Percentiles rank a stretch among this genome's conserved stretches.
phyloP scores from a whole-genome alignment of 1,140 invertebrate genomes.

The Orchesella cincta region DNA sequence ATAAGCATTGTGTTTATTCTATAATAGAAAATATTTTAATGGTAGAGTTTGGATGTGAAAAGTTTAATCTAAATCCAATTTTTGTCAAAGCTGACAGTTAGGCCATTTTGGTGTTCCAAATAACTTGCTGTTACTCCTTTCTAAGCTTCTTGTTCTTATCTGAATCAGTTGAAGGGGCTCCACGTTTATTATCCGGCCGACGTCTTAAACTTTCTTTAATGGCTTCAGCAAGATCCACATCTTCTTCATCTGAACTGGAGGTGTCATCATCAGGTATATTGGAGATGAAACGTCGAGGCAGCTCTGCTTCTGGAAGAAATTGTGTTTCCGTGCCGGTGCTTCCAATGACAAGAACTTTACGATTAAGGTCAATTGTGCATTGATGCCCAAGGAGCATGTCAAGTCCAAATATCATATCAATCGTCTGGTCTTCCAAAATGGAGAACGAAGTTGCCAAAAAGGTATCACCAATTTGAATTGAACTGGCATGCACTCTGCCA shows the following conservation, averaged over 20 bases:
- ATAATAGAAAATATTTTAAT: no score
- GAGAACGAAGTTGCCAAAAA: conserved; percentile 95
- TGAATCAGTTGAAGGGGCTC: background rate
- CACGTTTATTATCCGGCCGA: conserved; percentile 43
- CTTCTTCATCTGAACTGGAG: conserved; percentile 59
- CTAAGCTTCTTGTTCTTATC: background rate
- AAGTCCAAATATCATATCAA: conserved; percentile 96
- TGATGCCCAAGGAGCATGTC: conserved; percentile 97
- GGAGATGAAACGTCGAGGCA: conserved; percentile 67
- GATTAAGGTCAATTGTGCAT: conserved; percentile 91
- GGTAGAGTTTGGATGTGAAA: no score
- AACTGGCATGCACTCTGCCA: conserved; percentile 93
- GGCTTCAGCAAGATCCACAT: conserved; percentile 66
- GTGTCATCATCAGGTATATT: conserved; percentile 56
- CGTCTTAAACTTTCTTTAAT: conserved; percentile 62
- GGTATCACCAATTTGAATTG: conserved; percentile 92
- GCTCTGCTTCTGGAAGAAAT: conserved; percentile 84
- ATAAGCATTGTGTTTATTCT: no score
- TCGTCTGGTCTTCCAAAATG: conserved; percentile 94
- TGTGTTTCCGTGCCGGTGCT: conserved; percentile 89
- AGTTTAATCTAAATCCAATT: no score
- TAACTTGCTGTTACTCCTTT: background rate
- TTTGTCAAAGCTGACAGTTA: no score
- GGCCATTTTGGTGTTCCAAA: no score
- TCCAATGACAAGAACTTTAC: conserved; percentile 87